Evolutionary conservation across 2,888 invertebrate genomes (phyloP), one percentile per base, ranked within the genome.

Genomic region (Lithophane ornitopus): DNA sequence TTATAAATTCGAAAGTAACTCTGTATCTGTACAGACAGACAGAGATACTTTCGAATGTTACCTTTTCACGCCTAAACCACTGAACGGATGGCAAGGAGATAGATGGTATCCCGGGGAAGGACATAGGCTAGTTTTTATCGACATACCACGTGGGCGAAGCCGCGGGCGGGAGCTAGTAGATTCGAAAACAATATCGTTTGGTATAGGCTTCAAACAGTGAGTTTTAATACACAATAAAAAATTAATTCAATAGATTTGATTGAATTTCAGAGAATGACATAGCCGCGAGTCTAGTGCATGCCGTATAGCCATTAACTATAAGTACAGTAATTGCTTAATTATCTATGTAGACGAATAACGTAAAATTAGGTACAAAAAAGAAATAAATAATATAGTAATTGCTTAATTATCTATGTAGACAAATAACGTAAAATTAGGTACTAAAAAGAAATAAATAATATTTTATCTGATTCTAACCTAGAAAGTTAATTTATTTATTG

Each of bases 401-500:
- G 11, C n/a, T 61, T 49, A 70, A 26, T 69, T 34, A 52, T 34
- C 44, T 34, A 46, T 39, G 14, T 61, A 44, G 41, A 67, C 34
- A 12, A 59, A 9, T 26, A 26, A 52, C 34, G 34, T 59, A 52
- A 49, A 49, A 59, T 44, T n/a, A 39, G 14, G 26, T 34, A 52
- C 16, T 22, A 54, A 69, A 61, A 11, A 28, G 6, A 44, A 28
- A 78, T 6, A 46, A 49, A 78, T 8, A 46, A 49, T 4, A 26
- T 44, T 61, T 46, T 44, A 58, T 63, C 44, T 44, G 41, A 67
- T 63, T 58, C 49, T 44, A 63, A 41, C 52, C 11, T 74, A 79
- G 81, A 81, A 74, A 79, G 78, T 81, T 81, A 74, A 62, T 78
- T 58, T 41, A 49, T 44, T 54, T 56, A 73, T 62, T 41, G 56